phyloP scores from a whole-genome alignment of 1,140 invertebrate genomes.

The Eupeodes corollae region DNA sequence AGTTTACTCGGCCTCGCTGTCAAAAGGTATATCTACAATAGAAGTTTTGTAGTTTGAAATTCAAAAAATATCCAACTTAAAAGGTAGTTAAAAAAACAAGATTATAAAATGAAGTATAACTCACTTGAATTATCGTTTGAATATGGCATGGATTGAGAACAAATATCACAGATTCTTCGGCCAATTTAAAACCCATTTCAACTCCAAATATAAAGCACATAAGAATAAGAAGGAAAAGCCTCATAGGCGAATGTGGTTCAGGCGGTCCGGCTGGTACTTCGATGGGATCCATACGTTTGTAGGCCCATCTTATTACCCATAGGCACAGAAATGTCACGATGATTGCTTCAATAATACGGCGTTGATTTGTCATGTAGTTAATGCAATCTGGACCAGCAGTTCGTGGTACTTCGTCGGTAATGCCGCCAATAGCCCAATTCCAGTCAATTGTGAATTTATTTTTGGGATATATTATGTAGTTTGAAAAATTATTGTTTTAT shows the following conservation, averaged over 20 bases:
- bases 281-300: constrained; percentile 39
- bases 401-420: constrained; percentile 66
- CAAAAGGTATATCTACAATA: constrained; percentile 71
- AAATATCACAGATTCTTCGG: constrained; percentile 82
- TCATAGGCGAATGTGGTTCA: constrained; percentile 39
- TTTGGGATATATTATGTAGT: background rate
- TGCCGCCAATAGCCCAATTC: constrained; percentile 68
- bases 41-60: background rate
- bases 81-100: too few species aligned
- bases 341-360: constrained; percentile 59
- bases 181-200: constrained; percentile 86
- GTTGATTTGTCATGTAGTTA: constrained; percentile 53
- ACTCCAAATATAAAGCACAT: constrained; percentile 75
- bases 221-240: constrained; percentile 54
- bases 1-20: constrained; percentile 69
- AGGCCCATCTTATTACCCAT: constrained; percentile 43
- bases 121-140: constrained; percentile 77
- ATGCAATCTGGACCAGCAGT: constrained; percentile 72
- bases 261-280: constrained; percentile 26
- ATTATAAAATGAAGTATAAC: too few species aligned
- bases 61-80: too few species aligned
- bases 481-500: too few species aligned
- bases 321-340: constrained; percentile 49
- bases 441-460: constrained; percentile 29
- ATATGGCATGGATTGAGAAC: constrained; percentile 90